Evolutionary conservation across 2,113 vertebrate species (phyloP).

Genomic region (Epinephelus fuscoguttatus): DNA sequence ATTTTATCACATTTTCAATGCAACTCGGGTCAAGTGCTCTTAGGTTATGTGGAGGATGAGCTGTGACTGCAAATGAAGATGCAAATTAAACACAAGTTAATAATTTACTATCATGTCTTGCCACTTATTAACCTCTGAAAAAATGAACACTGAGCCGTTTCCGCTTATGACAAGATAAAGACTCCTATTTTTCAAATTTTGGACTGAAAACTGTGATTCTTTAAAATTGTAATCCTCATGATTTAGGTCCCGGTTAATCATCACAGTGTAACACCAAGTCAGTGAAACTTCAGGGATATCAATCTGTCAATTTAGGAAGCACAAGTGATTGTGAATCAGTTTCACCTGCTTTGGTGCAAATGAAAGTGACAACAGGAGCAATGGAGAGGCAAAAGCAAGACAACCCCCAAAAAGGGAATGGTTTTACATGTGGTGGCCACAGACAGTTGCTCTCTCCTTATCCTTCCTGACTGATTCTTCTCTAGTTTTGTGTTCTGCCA

Average conservation of each 20-base stretch:
- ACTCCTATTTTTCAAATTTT: neutral
- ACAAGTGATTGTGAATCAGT: too few species aligned
- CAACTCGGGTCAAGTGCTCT: conserved; percentile 1
- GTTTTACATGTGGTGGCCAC: too few species aligned
- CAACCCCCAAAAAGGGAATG: too few species aligned
- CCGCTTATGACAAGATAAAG: neutral
- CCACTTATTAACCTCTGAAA: neutral
- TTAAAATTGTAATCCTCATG: neutral
- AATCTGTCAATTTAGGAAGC: too few species aligned
- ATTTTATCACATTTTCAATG: conserved; percentile 1
- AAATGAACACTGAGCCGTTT: neutral
- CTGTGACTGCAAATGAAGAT: neutral
- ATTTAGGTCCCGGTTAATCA: neutral
- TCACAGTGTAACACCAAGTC: too few species aligned
- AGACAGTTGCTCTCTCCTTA: too few species aligned
- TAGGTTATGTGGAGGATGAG: neutral
- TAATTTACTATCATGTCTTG: neutral
- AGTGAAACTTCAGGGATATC: too few species aligned
- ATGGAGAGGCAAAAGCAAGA: too few species aligned
- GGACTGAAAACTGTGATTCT: neutral
- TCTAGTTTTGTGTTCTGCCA: too few species aligned
- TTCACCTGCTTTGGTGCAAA: too few species aligned
- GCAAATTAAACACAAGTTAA: conserved; percentile 1
- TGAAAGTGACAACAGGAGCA: too few species aligned
- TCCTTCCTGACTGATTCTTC: too few species aligned